phyloP scores from a whole-genome alignment of 2,797 vertebrate species.

The Tenualosa thibaudeaui region DNA sequence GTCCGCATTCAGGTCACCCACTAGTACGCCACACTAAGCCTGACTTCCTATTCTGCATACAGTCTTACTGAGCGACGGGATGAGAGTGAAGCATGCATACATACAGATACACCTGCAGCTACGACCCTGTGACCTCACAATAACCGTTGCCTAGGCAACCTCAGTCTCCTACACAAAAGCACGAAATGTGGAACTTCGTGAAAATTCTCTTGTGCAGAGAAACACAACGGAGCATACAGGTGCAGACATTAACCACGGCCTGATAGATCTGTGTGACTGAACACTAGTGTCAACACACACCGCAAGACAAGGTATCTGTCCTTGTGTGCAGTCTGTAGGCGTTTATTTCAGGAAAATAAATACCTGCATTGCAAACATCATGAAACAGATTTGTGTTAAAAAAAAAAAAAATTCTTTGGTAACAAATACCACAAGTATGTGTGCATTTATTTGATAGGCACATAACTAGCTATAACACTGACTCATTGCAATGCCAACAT shows the following conservation, averaged over 20 bases:
- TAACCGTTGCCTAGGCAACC: constrained; percentile 28
- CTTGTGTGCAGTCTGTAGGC: background rate
- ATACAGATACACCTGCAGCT: background rate
- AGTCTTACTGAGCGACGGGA: constrained; percentile 31
- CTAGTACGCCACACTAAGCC: background rate
- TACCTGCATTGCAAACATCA: background rate
- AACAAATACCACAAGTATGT: background rate
- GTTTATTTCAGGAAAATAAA: background rate
- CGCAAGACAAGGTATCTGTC: background rate
- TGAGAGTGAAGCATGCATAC: background rate
- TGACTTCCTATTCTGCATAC: background rate
- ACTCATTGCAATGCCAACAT: no score
- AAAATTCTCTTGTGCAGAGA: background rate
- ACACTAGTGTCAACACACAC: background rate
- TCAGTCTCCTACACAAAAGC: background rate
- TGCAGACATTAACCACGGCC: background rate
- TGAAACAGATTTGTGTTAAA: background rate
- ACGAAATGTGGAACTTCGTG: background rate
- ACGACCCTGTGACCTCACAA: background rate
- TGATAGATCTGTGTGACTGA: background rate
- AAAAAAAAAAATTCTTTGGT: background rate
- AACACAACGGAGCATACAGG: background rate
- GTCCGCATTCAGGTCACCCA: background rate
- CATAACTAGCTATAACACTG: no score
- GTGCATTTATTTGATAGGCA: no score